Evolutionary conservation across 2,113 vertebrate genomes (phyloP).

Genomic region (Ailurus styani): DNA sequence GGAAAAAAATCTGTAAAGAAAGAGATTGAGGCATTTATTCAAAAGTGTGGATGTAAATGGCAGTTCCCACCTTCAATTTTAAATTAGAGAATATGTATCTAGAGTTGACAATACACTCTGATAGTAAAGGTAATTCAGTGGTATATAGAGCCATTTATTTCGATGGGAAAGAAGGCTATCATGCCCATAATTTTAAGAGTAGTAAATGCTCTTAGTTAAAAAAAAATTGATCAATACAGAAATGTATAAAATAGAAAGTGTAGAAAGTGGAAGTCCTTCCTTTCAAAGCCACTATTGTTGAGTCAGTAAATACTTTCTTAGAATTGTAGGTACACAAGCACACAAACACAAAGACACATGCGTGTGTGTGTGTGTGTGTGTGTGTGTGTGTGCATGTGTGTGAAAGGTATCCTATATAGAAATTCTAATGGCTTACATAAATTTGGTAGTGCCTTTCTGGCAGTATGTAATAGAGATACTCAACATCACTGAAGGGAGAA

Average conservation of each 20-base stretch:
- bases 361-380: not conserved
- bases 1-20: not conserved
- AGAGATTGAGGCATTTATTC: not conserved
- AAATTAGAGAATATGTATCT: not conserved
- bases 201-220: not conserved
- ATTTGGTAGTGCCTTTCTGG: conserved; percentile 25
- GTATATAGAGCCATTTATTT: not conserved
- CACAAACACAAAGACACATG: not conserved
- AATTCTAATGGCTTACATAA: conserved; percentile 26
- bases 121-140: not conserved
- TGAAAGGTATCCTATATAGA: not conserved
- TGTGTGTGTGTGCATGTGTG: not conserved
- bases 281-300: not conserved
- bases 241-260: not conserved
- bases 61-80: not conserved
- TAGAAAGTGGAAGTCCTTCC: not conserved
- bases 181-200: conserved; percentile 4
- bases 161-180: not conserved
- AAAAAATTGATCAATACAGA: not conserved
- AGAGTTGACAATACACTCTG: not conserved
- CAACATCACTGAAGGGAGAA: conserved; percentile 43
- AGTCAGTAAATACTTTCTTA: not conserved
- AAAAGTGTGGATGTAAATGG: not conserved
- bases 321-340: not conserved
- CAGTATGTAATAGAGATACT: conserved; percentile 50